Evolutionary conservation across 2,113 vertebrate genomes (phyloP).

Genomic region (Cyprichromis sp.): DNA sequence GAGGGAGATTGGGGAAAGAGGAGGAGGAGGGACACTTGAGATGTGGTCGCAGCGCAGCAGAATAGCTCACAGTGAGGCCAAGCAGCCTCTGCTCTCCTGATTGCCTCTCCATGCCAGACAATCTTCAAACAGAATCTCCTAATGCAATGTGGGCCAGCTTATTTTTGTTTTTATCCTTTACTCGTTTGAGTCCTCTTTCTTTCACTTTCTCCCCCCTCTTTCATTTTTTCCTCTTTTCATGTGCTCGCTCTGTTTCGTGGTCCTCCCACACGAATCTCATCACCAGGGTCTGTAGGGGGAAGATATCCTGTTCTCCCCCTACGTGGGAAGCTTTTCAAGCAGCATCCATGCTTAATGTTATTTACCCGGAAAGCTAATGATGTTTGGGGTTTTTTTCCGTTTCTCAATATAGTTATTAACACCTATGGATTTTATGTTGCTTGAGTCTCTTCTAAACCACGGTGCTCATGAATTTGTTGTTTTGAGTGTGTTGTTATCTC

Average conservation of each 20-base stretch:
- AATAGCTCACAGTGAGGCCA: constrained; percentile 32
- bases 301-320: constrained; percentile 32
- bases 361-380: constrained; percentile 31
- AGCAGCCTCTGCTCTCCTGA: constrained; percentile 28
- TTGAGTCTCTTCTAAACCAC: background rate
- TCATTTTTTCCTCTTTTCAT: constrained; percentile 34
- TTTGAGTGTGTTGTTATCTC: constrained; percentile 4
- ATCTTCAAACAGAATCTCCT: constrained; percentile 60
- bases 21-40: constrained; percentile 26
- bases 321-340: constrained; percentile 30
- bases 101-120: constrained; percentile 31
- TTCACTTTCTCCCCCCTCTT: background rate
- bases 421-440: constrained; percentile 28
- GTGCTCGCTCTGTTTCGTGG: background rate
- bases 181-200: background rate
- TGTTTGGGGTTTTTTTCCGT: constrained; percentile 9
- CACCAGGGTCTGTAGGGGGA: constrained; percentile 18
- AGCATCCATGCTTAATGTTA: constrained; percentile 12
- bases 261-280: constrained; percentile 42
- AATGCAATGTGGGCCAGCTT: constrained; percentile 33
- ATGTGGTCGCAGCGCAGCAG: constrained; percentile 12
- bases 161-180: constrained; percentile 35
- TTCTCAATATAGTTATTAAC: constrained; percentile 27
- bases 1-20: background rate
- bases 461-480: background rate